Base-by-base conservation (phyloP, 2,888 invertebrate genomes). In the Eustalomyia histrio region DNA sequence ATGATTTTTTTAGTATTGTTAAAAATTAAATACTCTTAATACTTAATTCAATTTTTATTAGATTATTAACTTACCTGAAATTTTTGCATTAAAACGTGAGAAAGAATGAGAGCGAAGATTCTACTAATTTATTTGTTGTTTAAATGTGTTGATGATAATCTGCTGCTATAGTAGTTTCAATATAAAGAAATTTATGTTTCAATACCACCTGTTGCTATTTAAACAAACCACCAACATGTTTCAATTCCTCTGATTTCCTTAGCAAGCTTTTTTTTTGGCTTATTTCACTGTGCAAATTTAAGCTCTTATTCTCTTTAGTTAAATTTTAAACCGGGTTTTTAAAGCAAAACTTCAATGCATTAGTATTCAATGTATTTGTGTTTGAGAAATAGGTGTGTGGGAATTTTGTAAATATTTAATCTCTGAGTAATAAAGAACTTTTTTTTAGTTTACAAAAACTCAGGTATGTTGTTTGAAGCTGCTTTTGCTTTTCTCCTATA, bases 161-260 rank as follows among this genome's bases (percentile, higher is more conserved):
- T 58, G 29, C 29, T 55, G 9, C 14, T 12, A 6, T 43, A 43
- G 64, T 76, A 33, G 78, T 69, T 33, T 35, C 12, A 64, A 55
- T 47, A 63, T 39, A 50, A 63, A 57, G 9, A 50, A 69, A 78
- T 8, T 43, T 58, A 6, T 74, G 73, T 81, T 78, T 81, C 71
- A 75, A 52, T 81, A 18, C 74, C 71, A 81, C 81, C 78, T 78
- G 81, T 81, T 81, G 81, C 81, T 60, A 17, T 43, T 61, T 55
- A 43, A 72, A 61, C 35, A 67, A 72, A 50, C 8, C 67, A 55
- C 67, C 50, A 29, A 21, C 47, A 55, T 79, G 72, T 79, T 79
- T 47, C 71, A 78, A 47, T 63, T 43, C 35, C 61, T 5, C 18
- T 39, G 18, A 39, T 14, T 7, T 17, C 18, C 50, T 39, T 16